Evolutionary conservation across 2,797 vertebrate genomes (phyloP).

Genomic region (Diceros bicornis): DNA sequence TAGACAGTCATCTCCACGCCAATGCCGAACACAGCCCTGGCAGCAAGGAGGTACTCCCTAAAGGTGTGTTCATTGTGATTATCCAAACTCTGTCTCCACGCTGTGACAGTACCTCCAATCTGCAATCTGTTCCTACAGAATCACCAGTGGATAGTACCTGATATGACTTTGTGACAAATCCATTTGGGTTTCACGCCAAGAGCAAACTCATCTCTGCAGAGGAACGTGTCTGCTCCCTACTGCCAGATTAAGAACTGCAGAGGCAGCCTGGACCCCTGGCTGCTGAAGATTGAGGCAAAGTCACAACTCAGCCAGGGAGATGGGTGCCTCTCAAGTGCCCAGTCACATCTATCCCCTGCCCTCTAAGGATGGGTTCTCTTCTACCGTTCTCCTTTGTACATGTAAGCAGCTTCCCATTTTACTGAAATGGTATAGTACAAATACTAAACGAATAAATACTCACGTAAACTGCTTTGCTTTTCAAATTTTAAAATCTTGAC

Average conservation of each 20-base stretch:
- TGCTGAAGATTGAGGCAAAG: not conserved
- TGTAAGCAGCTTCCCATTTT: not conserved
- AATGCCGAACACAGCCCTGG: not conserved
- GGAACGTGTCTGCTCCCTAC: not conserved
- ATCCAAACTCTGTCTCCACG: not conserved
- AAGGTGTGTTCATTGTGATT: not conserved
- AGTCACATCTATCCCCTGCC: not conserved
- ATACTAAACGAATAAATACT: slow-evolving; percentile 12
- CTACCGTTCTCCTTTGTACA: not conserved
- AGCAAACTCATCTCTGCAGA: slow-evolving; percentile 39
- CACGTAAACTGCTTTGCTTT: slow-evolving; percentile 72
- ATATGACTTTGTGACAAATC: not conserved
- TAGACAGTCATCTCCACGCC: not conserved
- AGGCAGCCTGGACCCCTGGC: not conserved
- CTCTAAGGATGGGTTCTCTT: not conserved
- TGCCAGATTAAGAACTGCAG: not conserved
- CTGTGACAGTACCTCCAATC: not conserved
- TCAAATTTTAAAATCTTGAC: slow-evolving; percentile 50
- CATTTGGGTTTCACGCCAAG: not conserved
- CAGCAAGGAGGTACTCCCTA: not conserved
- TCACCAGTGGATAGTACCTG: not conserved
- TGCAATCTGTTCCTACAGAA: not conserved
- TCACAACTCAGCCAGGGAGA: not conserved
- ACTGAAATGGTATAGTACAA: not conserved
- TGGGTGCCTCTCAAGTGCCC: not conserved